Base-by-base conservation (phyloP, 1,140 invertebrate species). In the Rhopalosiphum maidis region DNA sequence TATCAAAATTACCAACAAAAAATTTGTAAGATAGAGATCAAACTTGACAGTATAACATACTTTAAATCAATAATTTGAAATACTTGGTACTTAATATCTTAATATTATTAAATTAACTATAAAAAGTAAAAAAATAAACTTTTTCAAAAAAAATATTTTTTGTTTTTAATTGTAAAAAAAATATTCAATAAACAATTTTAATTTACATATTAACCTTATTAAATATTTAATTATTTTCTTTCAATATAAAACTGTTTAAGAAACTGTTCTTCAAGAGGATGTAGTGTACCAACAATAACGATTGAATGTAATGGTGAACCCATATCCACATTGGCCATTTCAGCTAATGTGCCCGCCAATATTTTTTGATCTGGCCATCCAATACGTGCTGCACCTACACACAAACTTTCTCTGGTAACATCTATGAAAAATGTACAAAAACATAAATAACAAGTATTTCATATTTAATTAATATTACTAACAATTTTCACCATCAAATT, bases 241-340 rank as follows among this genome's bases (percentile, higher is more conserved):
- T 94, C 86, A 95, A 93, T 54, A 94, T 83, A 25, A 95, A 96
- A 97, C 94, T 97, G 96, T 94, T 96, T 95, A 77, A 99, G 95
- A 96, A 98, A 99, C 95, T 99, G 98, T 90, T 96, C 94, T 96
- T 99, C 99, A 18, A 99, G 95, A n/a, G 98, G 98, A 96, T 99
- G 99, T 94, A 99, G 95, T 48, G 25, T 46, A 88, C 97, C 97
- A 86, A 97, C 97, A 95, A 99, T 98, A 41, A 99, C 97, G 11
- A 99, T 95, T 89, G 98, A 99, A 96, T 99, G 99, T 83, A 99
- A 96, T 41, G 99, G 99, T 46, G 96, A 95, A 35, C 99, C 99
- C 90, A 99, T 95, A 95, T 99, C 97, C n/a, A 96, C 95, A 30
- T 95, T 94, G 83, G 95, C 95, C 97, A 99, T 98, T 94, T 97